A percentile compares a stretch with the other conserved stretches of the same genome.
Evolutionary conservation across 2,797 vertebrate genomes (phyloP).

Genomic region (Epinephelus coioides): DNA sequence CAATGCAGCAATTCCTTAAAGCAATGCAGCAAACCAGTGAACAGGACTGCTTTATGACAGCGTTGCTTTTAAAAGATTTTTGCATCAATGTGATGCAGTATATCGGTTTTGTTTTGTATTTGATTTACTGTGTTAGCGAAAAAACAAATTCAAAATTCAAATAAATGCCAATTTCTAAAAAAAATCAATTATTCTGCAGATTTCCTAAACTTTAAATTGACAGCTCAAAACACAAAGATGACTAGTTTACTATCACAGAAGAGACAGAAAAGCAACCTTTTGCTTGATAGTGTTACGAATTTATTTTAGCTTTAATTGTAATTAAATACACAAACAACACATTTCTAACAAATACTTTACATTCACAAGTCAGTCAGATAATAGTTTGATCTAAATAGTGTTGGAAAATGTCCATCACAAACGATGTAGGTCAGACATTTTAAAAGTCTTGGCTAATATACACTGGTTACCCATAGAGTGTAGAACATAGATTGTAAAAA

Average conservation of each 20-base stretch:
- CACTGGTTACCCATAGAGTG: too few relatives aligned
- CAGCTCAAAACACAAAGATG: background rate
- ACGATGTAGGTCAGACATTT: background rate
- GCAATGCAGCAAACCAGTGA: constrained; percentile 15
- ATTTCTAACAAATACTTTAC: too few relatives aligned
- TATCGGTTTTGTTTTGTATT: background rate
- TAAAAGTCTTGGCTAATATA: background rate
- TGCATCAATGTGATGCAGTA: background rate
- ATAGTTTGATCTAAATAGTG: background rate
- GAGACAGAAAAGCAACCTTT: background rate
- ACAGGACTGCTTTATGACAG: background rate
- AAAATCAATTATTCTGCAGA: too few relatives aligned
- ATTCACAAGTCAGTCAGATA: background rate
- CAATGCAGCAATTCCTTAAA: background rate
- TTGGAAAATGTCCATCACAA: background rate
- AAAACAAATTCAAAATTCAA: background rate
- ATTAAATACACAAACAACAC: background rate
- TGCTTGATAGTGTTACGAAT: background rate
- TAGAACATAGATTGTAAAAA: too few relatives aligned
- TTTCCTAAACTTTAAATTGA: background rate
- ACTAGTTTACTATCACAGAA: too few relatives aligned
- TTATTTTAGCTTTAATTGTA: background rate
- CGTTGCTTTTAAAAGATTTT: constrained; percentile 2
- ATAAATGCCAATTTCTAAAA: too few relatives aligned
- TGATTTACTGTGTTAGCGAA: background rate